A percentile compares a stretch with the other conserved stretches of the same genome.
Conservation (phyloP, 2,797 vertebrate species). For the Onychomys leucogaster region DNA sequence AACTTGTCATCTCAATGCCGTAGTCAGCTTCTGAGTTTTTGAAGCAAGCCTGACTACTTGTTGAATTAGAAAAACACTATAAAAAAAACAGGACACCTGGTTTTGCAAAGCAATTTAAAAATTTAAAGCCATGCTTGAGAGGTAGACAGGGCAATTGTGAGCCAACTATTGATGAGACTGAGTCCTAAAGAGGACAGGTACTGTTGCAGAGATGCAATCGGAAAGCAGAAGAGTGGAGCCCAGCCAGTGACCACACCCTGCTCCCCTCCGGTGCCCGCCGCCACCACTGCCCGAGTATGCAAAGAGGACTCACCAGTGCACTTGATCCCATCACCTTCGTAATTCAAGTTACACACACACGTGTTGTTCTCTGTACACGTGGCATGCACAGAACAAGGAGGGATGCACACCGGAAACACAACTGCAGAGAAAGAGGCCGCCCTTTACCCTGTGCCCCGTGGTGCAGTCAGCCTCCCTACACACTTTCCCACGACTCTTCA, state of each 20-base stretch:
- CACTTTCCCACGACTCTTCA: too few relatives aligned
- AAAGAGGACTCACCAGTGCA: conserved; percentile 90
- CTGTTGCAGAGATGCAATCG: not conserved
- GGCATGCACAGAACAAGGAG: conserved; percentile 91
- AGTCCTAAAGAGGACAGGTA: not conserved
- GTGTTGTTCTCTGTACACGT: conserved; percentile 93
- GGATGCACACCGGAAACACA: conserved; percentile 87
- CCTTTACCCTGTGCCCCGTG: fast-evolving
- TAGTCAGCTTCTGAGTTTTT: not conserved
- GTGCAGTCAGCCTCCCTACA: not conserved
- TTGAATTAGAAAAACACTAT: conserved; percentile 1
- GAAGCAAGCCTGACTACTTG: not conserved
- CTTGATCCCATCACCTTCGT: conserved; percentile 93
- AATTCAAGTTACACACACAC: conserved; percentile 93
- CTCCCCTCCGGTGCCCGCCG: fast-evolving
- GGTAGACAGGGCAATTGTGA: not conserved
- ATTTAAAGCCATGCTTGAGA: not conserved
- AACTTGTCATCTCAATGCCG: not conserved
- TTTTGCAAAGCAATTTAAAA: conserved; percentile 27
- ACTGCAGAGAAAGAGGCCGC: conserved; percentile 83
- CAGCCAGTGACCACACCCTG: not conserved
- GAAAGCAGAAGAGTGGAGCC: not conserved
- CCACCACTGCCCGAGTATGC: fast-evolving
- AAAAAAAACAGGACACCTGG: not conserved
- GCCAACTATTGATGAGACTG: not conserved